Base-by-base conservation (phyloP, 2,797 vertebrate genomes). In the Myiothlypis coronata region DNA sequence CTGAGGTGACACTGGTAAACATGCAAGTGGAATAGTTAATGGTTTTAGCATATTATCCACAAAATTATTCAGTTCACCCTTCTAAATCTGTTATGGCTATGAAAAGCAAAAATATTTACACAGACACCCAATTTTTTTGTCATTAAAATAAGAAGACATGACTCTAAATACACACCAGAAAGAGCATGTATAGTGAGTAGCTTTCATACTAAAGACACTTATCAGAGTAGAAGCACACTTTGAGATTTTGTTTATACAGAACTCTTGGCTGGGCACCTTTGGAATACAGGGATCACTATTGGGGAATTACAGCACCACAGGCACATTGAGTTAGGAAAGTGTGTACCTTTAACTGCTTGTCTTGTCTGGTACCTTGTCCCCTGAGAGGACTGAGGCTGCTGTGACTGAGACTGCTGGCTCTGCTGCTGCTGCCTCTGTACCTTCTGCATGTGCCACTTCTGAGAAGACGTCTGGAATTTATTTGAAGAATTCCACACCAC, bases 321-420 rank as follows among this genome's bases (percentile, higher is more conserved):
- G 93, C 72, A 83, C 69, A 88, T 26, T 82, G 78, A 78, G 78
- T 90, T 61, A 96, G 47, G 34, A 65, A 89, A 95, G 68, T 39
- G 65, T 93, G 77, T 98, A 99, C 99, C 99, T 98, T 99, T 99
- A 96, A 98, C 98, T 87, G 99, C 98, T 98, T 99, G 99, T 98
- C 99, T 99, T 92, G 99, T 99, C 98, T 99, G 99, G 79, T 99
- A 99, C 96, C 99, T 98, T n/a, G 98, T 99, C 96, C 99, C 99
- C 96, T 99, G 98, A 85, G 98, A 98, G 84, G 98, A 98, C 97
- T 98, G 98, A 96, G 98, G 98, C 94, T 97, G 98, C 84, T 97
- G 97, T 47, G 96, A 96, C 41, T 97, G 97, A 86, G 74, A 97
- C 82, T 97, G 98, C 83, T 98, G 98, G 74, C 94, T 96, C 88